Evolutionary conservation across 2,797 vertebrate species (phyloP).

Genomic region (Chiloscyllium punctatum): DNA sequence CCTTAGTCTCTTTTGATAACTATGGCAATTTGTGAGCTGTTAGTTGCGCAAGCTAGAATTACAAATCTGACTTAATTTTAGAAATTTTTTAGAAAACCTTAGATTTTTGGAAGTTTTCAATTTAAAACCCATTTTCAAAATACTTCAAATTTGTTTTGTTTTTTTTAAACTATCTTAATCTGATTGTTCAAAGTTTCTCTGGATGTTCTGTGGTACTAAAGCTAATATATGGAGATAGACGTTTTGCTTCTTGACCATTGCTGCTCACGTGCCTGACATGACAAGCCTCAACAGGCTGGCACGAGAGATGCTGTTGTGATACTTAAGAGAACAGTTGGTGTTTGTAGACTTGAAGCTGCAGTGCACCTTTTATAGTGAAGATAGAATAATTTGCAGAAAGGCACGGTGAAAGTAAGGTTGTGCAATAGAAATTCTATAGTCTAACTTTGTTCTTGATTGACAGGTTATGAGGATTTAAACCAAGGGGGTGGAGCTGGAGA

Average conservation of each 20-base stretch:
- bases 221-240: neutral
- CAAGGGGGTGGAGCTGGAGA: conserved; percentile 81
- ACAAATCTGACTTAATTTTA: neutral
- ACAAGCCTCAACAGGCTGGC: neutral
- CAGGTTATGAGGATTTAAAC: conserved; percentile 89
- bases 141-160: neutral
- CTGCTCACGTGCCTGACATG: neutral
- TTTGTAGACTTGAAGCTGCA: neutral
- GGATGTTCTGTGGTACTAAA: neutral
- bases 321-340: neutral
- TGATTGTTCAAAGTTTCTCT: too few species aligned
- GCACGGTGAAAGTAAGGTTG: neutral
- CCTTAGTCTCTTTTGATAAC: neutral
- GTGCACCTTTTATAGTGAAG: neutral
- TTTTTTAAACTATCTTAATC: neutral
- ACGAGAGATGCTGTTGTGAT: neutral
- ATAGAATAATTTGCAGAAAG: neutral
- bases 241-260: neutral
- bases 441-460: conserved; percentile 36
- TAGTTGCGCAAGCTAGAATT: neutral
- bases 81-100: neutral
- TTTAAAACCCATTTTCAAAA: neutral
- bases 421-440: neutral
- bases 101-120: too few species aligned
- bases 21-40: neutral